Evolutionary conservation across 2,797 vertebrate genomes (phyloP).

Genomic region (Sitta carolinensis): DNA sequence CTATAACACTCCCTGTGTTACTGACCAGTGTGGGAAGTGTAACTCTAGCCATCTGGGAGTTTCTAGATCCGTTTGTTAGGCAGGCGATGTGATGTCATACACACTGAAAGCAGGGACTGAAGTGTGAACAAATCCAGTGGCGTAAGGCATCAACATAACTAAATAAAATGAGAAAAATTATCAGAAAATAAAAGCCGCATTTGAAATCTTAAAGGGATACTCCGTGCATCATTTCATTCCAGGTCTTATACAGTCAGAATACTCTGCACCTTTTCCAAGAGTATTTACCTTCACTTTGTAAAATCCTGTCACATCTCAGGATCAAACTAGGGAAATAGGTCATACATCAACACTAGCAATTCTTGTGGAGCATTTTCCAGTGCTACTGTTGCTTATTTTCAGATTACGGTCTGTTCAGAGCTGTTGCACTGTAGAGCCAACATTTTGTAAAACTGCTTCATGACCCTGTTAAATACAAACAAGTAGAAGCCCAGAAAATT

Average conservation of each 20-base stretch:
- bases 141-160: background rate
- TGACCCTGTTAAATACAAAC: background rate
- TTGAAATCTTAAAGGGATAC: background rate
- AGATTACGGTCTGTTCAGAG: background rate
- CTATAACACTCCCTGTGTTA: fast-evolving
- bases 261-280: background rate
- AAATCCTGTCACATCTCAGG: background rate
- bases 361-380: background rate
- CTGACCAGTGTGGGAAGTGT: fast-evolving
- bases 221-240: background rate
- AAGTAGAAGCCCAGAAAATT: background rate
- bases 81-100: fast-evolving
- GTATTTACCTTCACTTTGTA: background rate
- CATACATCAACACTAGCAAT: background rate
- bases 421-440: background rate
- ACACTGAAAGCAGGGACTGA: background rate
- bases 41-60: background rate
- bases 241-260: background rate
- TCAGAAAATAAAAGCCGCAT: background rate
- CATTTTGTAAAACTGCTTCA: background rate
- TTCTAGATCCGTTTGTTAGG: background rate
- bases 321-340: background rate
- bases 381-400: background rate
- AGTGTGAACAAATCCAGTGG: background rate
- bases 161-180: background rate